Percentiles rank a stretch among this genome's conserved stretches.
Conservation (phyloP, 1,140 invertebrate genomes). For the Argopecten irradians region DNA sequence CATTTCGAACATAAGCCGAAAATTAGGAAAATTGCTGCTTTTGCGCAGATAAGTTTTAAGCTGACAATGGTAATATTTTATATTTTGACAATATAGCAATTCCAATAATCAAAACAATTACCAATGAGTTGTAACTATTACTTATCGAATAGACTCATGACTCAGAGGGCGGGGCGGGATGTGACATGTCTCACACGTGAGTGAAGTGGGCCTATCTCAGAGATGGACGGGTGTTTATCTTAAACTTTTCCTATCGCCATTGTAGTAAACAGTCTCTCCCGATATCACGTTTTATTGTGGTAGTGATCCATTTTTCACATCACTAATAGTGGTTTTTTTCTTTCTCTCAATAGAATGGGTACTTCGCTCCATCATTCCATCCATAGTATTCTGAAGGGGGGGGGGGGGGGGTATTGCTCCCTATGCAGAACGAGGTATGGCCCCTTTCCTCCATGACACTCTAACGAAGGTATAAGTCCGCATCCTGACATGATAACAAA, state of each 20-base stretch:
- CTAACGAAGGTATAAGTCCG: neutral
- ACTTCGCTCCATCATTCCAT: neutral
- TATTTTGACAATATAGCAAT: too few species aligned
- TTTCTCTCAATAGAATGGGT: too few species aligned
- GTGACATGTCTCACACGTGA: neutral
- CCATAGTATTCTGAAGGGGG: neutral
- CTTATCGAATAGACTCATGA: too few species aligned
- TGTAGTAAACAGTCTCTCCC: neutral
- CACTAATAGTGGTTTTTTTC: neutral
- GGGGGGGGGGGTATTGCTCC: too few species aligned
- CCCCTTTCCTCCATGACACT: neutral
- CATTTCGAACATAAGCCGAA: too few species aligned
- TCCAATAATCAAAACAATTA: too few species aligned
- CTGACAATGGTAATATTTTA: too few species aligned
- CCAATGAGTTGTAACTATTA: too few species aligned
- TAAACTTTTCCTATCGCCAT: neutral
- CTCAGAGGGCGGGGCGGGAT: neutral
- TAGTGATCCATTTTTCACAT: neutral
- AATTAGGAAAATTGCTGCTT: too few species aligned
- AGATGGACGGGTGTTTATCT: constrained; percentile 20
- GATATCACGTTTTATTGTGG: neutral
- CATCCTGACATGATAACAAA: neutral
- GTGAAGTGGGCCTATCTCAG: neutral
- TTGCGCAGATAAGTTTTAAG: too few species aligned
- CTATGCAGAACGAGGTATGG: too few species aligned